Evolutionary conservation across 2,113 vertebrate species (phyloP), one percentile per base, ranked within the genome.

Genomic region (Perca schrenkii): DNA sequence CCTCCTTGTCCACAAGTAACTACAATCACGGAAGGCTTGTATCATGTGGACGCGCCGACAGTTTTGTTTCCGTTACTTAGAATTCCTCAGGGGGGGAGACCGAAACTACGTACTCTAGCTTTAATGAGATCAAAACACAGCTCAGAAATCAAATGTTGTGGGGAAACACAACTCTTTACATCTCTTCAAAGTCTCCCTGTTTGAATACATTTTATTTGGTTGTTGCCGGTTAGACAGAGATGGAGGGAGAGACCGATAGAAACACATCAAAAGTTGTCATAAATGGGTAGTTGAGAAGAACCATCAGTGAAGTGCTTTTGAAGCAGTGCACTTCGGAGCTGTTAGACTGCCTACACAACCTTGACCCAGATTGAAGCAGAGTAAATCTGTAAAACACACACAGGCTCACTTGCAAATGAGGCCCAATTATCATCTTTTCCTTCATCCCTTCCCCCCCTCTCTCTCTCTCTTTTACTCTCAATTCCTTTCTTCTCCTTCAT

Each of bases 291-390:
- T 77, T 50, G 36, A 68, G 22, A 53, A 15, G 52, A 74, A 71
- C n/a, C 67, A 74, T 63, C 61, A 53, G 66, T 49, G 64, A 63
- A 47, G 52, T 21, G 14, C 57, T 68, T 62, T 31, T 25, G 36
- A 62, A 80, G 47, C 43, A 4, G 16, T 1, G 6, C 60, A 4
- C 52, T 75, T 65, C 52, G 21, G 56, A 77, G 76, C 53, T 76
- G 28, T 49, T 66, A 11, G 53, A 28, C 47, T 57, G 31, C 49
- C 63, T 57, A 10, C 46, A 60, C 69, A 87, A 94, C 94, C 94
- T 95, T 95, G 92, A 93, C 93, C 91, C 84, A 92, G 46, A 92
- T 93, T 67, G 69, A 70, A 67, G 53, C 54, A 34, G 79, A 64
- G 83, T 52, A 40, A 74, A 78, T 77, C 61, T 64, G 49, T 63